These are phyloP conservation scores for Drosophila meridiana DNA, from an alignment of 2,888 invertebrate species.

Conservation along the genomic window DNA sequence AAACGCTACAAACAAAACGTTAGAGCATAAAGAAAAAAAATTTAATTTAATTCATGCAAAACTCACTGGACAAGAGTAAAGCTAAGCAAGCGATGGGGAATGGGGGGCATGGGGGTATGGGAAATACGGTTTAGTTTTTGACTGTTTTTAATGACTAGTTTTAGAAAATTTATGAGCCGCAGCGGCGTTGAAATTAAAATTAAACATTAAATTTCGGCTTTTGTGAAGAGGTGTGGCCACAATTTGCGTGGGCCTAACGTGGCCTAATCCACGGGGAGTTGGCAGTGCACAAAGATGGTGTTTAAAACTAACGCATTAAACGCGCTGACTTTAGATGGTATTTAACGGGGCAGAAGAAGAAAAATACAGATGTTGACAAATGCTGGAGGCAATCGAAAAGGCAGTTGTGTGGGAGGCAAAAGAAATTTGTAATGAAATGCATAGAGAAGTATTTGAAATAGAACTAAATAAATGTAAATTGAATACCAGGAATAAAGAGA, in stretches of 20 bases:
- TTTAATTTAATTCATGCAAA: conserved; percentile 75
- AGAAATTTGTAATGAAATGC: not conserved
- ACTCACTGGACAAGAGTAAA: conserved; percentile 49
- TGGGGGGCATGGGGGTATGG: not conserved
- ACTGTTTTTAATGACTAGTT: conserved; percentile 69
- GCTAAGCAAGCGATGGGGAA: conserved; percentile 22
- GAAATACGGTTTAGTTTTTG: conserved; percentile 44
- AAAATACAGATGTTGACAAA: not conserved
- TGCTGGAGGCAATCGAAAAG: not conserved
- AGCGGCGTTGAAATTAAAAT: conserved; percentile 72
- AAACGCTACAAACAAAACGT: conserved; percentile 25
- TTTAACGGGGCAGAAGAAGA: not conserved
- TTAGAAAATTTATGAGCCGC: conserved; percentile 69
- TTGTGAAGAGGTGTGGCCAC: conserved; percentile 43
- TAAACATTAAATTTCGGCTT: conserved; percentile 56
- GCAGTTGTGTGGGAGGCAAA: not conserved
- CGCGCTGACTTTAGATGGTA: conserved; percentile 2
- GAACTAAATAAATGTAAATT: not conserved
- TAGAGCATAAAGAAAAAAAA: conserved; percentile 24
- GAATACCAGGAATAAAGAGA: no score
- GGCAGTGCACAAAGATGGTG: not conserved
- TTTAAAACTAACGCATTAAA: conserved; percentile 20
- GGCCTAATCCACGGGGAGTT: conserved; percentile 22
- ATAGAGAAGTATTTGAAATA: not conserved
- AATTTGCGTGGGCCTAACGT: conserved; percentile 23